Percentiles rank a stretch among this genome's conserved stretches.
Evolutionary conservation across 2,113 vertebrate genomes (phyloP).

Genomic region (Corythornis madagascariensis): DNA sequence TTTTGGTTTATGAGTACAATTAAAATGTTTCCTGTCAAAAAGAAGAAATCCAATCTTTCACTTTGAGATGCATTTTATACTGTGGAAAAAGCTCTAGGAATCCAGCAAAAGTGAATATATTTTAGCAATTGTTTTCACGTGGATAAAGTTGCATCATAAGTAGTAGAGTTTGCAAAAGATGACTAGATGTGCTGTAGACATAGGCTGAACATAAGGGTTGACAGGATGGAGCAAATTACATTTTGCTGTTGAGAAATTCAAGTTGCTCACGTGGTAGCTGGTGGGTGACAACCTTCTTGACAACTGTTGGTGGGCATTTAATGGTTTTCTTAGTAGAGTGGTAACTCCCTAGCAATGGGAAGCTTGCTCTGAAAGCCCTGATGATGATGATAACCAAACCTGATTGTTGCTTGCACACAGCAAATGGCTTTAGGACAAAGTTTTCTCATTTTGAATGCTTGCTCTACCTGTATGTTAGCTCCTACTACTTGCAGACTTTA

Average conservation of each 20-base stretch:
- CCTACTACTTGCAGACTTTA: neutral
- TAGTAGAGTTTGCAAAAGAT: neutral
- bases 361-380: neutral
- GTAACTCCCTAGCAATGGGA: neutral
- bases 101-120: neutral
- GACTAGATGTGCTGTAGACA: neutral
- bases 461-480: neutral
- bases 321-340: neutral
- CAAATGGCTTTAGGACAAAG: neutral
- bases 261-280: neutral
- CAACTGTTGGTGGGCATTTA: neutral
- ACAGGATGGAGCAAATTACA: neutral
- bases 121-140: neutral
- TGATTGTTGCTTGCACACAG: neutral
- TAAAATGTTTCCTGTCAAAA: neutral
- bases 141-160: rapidly evolving
- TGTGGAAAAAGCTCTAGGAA: neutral
- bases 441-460: neutral
- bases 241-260: neutral
- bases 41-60: neutral
- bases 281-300: neutral
- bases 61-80: neutral
- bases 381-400: neutral
- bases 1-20: neutral
- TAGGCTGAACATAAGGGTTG: neutral